phyloP scores from a whole-genome alignment of 2,888 invertebrate species.

The Xylocampa areola region DNA sequence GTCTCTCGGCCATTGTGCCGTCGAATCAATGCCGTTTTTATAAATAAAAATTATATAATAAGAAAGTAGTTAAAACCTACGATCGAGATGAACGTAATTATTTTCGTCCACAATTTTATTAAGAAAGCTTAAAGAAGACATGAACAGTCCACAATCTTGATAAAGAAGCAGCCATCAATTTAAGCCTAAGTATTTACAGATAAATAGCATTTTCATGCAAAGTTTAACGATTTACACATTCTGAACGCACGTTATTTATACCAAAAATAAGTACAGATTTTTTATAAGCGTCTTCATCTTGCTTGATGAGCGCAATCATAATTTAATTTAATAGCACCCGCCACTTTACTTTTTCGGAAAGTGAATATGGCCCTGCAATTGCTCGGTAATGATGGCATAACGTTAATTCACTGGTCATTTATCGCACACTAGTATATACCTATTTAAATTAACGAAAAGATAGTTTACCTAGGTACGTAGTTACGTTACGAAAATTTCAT shows the following conservation, averaged over 20 bases:
- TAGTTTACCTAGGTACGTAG: background rate
- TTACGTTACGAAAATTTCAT: no score
- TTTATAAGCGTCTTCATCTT: conserved; percentile 54
- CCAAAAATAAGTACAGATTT: conserved; percentile 50
- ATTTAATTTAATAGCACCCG: conserved; percentile 62
- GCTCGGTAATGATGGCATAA: conserved; percentile 49
- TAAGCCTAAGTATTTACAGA: conserved; percentile 33
- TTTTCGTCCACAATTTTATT: conserved; percentile 8
- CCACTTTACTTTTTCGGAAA: conserved; percentile 61
- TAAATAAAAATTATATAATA: no score
- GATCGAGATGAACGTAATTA: conserved; percentile 3
- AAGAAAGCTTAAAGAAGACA: conserved; percentile 25
- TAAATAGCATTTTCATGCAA: conserved; percentile 55
- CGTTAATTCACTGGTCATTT: conserved; percentile 42
- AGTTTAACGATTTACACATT: conserved; percentile 59
- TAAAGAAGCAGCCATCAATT: conserved; percentile 22
- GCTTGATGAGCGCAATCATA: conserved; percentile 64
- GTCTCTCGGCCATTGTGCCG: no score
- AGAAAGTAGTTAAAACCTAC: background rate
- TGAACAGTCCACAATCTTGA: conserved; percentile 17
- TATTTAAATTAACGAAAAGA: conserved; percentile 1
- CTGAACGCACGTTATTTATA: conserved; percentile 29
- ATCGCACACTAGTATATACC: conserved; percentile 8
- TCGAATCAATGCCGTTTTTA: no score
- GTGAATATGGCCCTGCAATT: conserved; percentile 59